Conservation (phyloP, 2,113 vertebrate genomes). For the Struthidea cinerea region DNA sequence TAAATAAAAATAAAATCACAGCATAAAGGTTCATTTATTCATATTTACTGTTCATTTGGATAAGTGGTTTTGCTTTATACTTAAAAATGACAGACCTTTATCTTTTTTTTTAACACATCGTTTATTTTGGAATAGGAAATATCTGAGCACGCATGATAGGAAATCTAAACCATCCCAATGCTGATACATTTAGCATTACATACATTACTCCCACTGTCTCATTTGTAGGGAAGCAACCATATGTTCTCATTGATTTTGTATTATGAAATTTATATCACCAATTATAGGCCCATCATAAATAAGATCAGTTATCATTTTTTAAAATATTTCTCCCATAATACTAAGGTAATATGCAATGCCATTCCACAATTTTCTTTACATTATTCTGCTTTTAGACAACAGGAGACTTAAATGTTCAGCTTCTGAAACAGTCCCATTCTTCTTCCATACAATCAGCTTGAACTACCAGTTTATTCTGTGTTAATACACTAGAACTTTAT, state of each 20-base stretch:
- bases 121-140: neutral
- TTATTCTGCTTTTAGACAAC: neutral
- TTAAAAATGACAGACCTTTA: neutral
- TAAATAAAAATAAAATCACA: neutral
- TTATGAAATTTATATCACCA: neutral
- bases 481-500: neutral
- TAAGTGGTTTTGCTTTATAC: neutral
- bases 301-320: fast-evolving
- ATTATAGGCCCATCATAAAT: neutral
- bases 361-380: neutral
- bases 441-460: neutral
- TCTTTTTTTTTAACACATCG: neutral
- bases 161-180: neutral
- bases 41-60: neutral
- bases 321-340: neutral
- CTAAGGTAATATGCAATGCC: neutral
- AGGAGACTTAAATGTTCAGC: neutral
- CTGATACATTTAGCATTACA: neutral
- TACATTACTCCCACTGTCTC: neutral
- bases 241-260: neutral
- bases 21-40: neutral
- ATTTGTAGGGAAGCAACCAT: neutral
- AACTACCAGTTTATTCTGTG: neutral
- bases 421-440: neutral
- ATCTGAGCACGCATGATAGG: neutral